Conservation (phyloP, 2,113 vertebrate genomes). For the Equus quagga region DNA sequence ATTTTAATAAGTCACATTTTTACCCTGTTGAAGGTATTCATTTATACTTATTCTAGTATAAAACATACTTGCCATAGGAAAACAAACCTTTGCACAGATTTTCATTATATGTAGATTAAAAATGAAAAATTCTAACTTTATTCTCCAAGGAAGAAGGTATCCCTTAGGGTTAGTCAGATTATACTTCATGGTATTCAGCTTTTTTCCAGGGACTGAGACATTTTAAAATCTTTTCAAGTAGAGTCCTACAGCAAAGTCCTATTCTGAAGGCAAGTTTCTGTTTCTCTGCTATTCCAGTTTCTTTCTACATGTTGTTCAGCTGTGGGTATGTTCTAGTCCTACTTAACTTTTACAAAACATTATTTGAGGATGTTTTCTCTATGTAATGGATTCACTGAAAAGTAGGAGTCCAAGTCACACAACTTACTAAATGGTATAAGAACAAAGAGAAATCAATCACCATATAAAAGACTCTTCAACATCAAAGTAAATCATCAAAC, state of each 20-base stretch:
- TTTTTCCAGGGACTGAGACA: background rate
- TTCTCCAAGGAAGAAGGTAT: background rate
- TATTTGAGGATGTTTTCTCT: conserved; percentile 24
- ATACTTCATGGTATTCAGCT: background rate
- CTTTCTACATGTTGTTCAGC: background rate
- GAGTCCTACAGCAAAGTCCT: background rate
- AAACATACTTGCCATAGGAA: background rate
- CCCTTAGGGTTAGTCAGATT: background rate
- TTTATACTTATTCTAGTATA: conserved; percentile 26
- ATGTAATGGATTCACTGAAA: background rate
- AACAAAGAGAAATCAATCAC: background rate
- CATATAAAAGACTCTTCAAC: background rate
- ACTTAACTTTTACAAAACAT: conserved; percentile 35
- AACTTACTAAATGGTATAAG: conserved; percentile 16
- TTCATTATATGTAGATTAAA: conserved; percentile 2
- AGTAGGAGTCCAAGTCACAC: background rate
- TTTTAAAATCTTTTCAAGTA: conserved; percentile 21
- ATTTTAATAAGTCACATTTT: conserved; percentile 27
- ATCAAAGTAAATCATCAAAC: background rate
- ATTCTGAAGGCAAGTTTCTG: background rate
- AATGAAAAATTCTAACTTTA: conserved; percentile 5
- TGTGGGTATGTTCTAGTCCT: background rate
- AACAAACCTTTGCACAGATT: background rate
- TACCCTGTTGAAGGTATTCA: background rate
- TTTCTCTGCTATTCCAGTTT: background rate